These are phyloP conservation scores for Pionites leucogaster DNA, from an alignment of 2,113 vertebrate genomes.

Conservation along the genomic window DNA sequence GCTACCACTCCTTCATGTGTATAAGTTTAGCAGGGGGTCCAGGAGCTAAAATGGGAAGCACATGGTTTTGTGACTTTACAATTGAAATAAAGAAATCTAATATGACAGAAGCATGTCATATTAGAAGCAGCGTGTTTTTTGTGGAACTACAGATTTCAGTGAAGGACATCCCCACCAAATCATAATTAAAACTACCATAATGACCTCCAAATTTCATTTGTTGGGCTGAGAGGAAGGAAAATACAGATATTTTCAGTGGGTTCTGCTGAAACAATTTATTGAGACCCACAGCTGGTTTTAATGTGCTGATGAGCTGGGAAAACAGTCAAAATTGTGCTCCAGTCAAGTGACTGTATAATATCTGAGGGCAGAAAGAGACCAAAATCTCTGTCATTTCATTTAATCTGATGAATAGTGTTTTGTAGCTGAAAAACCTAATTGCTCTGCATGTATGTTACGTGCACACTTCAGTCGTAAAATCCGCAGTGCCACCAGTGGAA, in stretches of 20 bases:
- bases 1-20: slow-evolving; percentile 41
- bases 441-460: slow-evolving; percentile 1
- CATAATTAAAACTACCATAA: slow-evolving; percentile 65
- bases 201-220: slow-evolving; percentile 46
- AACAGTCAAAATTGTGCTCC: slow-evolving; percentile 70
- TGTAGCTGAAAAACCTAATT: slow-evolving; percentile 66
- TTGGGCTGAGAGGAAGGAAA: slow-evolving; percentile 39
- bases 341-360: slow-evolving; percentile 68
- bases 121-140: slow-evolving; percentile 51
- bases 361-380: slow-evolving; percentile 57
- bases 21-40: slow-evolving; percentile 60
- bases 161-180: slow-evolving; percentile 55
- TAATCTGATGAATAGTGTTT: slow-evolving; percentile 63
- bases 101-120: slow-evolving; percentile 50
- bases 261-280: slow-evolving; percentile 61
- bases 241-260: slow-evolving; percentile 38
- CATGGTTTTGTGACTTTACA: slow-evolving; percentile 60
- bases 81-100: slow-evolving; percentile 61
- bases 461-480: slow-evolving; percentile 40
- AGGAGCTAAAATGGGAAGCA: slow-evolving; percentile 67
- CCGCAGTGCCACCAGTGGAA: slow-evolving; percentile 42
- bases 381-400: slow-evolving; percentile 68
- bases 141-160: slow-evolving; percentile 49
- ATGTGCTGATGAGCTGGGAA: slow-evolving; percentile 72
- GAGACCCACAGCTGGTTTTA: slow-evolving; percentile 70